Base-by-base conservation (phyloP, 2,888 invertebrate species). In the Helobdella robusta region DNA sequence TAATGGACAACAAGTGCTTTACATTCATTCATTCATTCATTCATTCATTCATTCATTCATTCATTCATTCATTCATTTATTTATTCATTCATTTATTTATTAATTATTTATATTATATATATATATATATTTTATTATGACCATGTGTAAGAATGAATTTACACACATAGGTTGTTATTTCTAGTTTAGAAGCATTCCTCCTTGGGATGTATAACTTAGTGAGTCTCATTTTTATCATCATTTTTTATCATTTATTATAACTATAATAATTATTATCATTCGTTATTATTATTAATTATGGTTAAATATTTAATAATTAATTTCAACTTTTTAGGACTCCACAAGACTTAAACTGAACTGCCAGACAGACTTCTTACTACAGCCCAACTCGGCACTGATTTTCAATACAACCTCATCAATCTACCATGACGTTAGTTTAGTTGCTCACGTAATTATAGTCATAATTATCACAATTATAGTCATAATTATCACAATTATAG, bases 161-260 rank as follows among this genome's bases (percentile, higher is more conserved):
- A n/a, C n/a, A n/a, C n/a, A n/a, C n/a, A n/a, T n/a, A n/a, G n/a
- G n/a, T n/a, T n/a, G n/a, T n/a, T n/a, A n/a, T n/a, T n/a, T n/a
- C 56, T 2, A 56, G 56, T n/a, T 30, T 56, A 5, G 56, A 56
- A 30, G 56, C 56, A 11, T 56, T 56, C n/a, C 23, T 56, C 4
- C 23, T 56, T n/a, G 56, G 56, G 28, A 56, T 56, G n/a, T 56
- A 56, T 32, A 56, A 56, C 18, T 30, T 56, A n/a, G 56, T 56
- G 25, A 30, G 56, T 56, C 8, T 48, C 23, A 23, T 48, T 8
- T n/a, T 8, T 4, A 48, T 48, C 23, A 20, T 46, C 23, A 46
- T 46, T 46, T 46, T 46, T 20, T 46, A 8, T 20, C 23, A 4
- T n/a, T 8, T 46, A 46, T 46, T 2, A 46, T 46, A 4, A 46